A percentile compares a stretch with the other conserved stretches of the same genome.
These are phyloP conservation scores for Calcarius ornatus DNA, from an alignment of 2,113 vertebrate species.

Conservation along the genomic window DNA sequence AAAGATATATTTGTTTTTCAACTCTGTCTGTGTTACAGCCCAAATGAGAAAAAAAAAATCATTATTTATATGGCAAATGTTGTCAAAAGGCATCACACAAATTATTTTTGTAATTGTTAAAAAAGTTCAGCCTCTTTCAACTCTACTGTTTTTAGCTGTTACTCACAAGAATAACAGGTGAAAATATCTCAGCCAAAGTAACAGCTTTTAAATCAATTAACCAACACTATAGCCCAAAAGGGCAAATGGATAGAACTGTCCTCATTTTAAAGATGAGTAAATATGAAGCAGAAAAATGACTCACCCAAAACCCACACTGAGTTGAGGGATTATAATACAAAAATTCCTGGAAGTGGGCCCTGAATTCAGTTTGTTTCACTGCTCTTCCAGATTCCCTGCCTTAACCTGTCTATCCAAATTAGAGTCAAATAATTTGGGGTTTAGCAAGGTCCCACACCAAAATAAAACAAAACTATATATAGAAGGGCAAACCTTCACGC, in stretches of 20 bases:
- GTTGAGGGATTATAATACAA: constrained; percentile 16
- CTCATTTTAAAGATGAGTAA: constrained; percentile 37
- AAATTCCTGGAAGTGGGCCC: constrained; percentile 43
- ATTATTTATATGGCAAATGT: background rate
- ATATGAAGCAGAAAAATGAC: constrained; percentile 40
- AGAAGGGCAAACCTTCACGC: background rate
- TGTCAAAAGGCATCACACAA: background rate
- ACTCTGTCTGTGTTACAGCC: background rate
- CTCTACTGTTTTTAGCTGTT: background rate
- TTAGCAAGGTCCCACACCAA: background rate
- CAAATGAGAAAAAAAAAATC: background rate
- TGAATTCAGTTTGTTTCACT: constrained; percentile 11
- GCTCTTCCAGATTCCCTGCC: background rate
- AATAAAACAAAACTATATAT: background rate
- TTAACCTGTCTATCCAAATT: constrained; percentile 2
- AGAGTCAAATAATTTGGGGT: background rate
- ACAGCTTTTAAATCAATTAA: constrained; percentile 51
- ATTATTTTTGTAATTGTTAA: background rate
- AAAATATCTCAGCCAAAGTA: background rate
- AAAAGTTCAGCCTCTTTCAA: background rate
- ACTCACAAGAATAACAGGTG: constrained; percentile 21
- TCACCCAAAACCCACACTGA: constrained; percentile 16
- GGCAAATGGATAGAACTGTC: background rate
- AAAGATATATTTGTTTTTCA: background rate
- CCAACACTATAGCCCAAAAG: background rate